Evolutionary conservation across 2,888 invertebrate genomes (phyloP).

Genomic region (Petrolisthes cinctipes): DNA sequence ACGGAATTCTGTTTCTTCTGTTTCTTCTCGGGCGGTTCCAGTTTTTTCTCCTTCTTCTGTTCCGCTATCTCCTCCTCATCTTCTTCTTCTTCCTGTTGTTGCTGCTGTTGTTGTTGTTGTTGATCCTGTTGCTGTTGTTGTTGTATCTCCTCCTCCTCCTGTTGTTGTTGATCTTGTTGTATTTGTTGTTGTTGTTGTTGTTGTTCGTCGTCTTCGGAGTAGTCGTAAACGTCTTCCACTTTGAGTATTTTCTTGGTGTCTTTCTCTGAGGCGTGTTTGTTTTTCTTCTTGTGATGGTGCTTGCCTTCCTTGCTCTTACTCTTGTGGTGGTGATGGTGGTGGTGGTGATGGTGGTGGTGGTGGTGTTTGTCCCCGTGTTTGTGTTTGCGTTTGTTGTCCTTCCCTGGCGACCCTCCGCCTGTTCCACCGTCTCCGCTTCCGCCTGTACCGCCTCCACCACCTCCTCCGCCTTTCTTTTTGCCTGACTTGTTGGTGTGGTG

Average conservation of each 20-base stretch:
- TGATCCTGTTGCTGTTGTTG: background rate
- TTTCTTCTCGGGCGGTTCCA: no score
- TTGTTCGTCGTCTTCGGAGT: slow-evolving; percentile 59
- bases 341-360: slow-evolving; percentile 59
- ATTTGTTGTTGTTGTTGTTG: background rate
- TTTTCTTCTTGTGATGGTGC: slow-evolving; percentile 60
- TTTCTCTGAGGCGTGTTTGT: slow-evolving; percentile 55
- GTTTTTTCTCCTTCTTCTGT: background rate
- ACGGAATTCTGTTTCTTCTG: no score
- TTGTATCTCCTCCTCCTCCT: background rate
- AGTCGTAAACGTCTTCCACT: slow-evolving; percentile 64
- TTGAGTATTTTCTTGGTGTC: slow-evolving; percentile 62
- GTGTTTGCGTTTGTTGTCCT: slow-evolving; percentile 56
- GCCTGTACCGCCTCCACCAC: background rate
- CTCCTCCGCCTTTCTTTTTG: slow-evolving; percentile 45
- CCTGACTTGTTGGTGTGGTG: slow-evolving; percentile 42
- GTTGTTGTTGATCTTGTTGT: background rate
- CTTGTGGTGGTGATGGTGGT: slow-evolving; percentile 57
- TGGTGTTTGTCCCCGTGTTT: slow-evolving; percentile 57
- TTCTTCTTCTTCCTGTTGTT: background rate
- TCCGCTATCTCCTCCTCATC: background rate
- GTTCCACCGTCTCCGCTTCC: background rate
- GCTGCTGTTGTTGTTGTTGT: no score
- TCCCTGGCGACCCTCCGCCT: slow-evolving; percentile 15
- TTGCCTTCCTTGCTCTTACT: slow-evolving; percentile 57